Base-by-base conservation (phyloP, 2,113 vertebrate genomes). In the Microtus ochrogaster region DNA sequence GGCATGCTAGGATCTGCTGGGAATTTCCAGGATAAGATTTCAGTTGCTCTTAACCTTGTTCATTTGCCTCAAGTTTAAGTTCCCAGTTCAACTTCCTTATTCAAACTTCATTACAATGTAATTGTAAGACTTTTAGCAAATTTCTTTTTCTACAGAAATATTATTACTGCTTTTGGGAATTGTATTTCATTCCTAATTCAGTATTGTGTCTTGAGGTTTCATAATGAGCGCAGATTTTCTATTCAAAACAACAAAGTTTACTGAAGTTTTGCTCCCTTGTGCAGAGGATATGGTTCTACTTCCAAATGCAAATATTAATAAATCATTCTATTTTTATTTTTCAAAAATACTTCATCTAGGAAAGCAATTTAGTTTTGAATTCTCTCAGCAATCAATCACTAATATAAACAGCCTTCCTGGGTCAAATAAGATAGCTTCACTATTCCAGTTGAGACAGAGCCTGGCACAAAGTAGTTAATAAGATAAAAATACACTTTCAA, bases 81-180 rank as follows among this genome's bases (percentile, higher is more conserved):
- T 91, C 24, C 61, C 10, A n/a, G 2, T 26, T 81, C 7, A 13
- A 33, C 36, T 33, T 44, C 24, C 4, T 30, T 65, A 65, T 47
- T 82, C 33, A 65, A 89, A 82, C 36, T 93, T 84, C 14, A 76
- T 94, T 89, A 49, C 39, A 89, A 84, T n/a, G 30, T 79, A 36
- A 77, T 47, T 68, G 11, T 68, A 14, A 61, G 47, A 74, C 26
- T 88, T 11, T 66, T 24, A 74, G 4, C 33, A 79, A 2, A 49
- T 74, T 83, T 2, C 7, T 74, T 77, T 61, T 5, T 55, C 52
- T 84, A n/a, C 7, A 77, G 77, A 33, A 90, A 72, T 73, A 26
- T n/a, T 55, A 55, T 77, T 12, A 3, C 4, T 87, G 73, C 16
- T 91, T 5, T 89, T 79, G 22, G 66, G 30, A 85, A 47, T 3